phyloP scores from a whole-genome alignment of 2,888 invertebrate species.

The Andrena bicolor region DNA sequence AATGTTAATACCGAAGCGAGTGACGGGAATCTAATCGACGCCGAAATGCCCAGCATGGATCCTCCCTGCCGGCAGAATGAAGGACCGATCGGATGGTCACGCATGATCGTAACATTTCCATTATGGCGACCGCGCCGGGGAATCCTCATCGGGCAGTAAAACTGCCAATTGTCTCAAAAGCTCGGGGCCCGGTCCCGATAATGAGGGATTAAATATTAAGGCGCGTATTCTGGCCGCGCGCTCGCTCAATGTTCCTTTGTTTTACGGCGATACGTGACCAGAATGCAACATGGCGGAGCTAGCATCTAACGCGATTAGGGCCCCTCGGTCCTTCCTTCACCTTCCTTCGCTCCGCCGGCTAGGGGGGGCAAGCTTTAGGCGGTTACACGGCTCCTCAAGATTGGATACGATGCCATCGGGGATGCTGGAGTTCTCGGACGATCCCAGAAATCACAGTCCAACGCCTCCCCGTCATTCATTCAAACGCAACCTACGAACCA shows the following conservation, averaged over 20 bases:
- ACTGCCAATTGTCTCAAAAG: slow-evolving; percentile 84
- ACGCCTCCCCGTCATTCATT: slow-evolving; percentile 25
- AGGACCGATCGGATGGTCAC: slow-evolving; percentile 47
- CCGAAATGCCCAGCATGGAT: slow-evolving; percentile 2
- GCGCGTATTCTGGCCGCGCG: slow-evolving; percentile 77
- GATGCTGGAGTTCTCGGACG: slow-evolving; percentile 34
- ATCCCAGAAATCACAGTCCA: slow-evolving; percentile 33
- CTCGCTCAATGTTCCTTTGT: slow-evolving; percentile 82
- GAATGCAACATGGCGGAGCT: slow-evolving; percentile 82
- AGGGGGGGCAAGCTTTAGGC: slow-evolving; percentile 52
- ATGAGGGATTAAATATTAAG: slow-evolving; percentile 85
- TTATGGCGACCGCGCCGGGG: slow-evolving; percentile 33
- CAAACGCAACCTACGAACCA: background rate
- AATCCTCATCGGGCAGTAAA: slow-evolving; percentile 80
- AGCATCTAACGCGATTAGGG: slow-evolving; percentile 80
- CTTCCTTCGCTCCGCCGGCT: slow-evolving; percentile 50
- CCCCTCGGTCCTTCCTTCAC: slow-evolving; percentile 45
- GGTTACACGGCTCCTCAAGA: slow-evolving; percentile 54
- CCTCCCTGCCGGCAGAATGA: background rate
- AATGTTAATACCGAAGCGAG: background rate
- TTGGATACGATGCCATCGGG: slow-evolving; percentile 63
- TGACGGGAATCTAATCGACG: background rate
- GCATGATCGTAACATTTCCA: slow-evolving; percentile 62
- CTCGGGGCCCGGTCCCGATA: slow-evolving; percentile 80
- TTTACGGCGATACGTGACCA: slow-evolving; percentile 84